Percentiles rank a stretch among this genome's conserved stretches.
These are phyloP conservation scores for Lithophane ornitopus DNA, from an alignment of 2,888 invertebrate species.

Conservation along the genomic window DNA sequence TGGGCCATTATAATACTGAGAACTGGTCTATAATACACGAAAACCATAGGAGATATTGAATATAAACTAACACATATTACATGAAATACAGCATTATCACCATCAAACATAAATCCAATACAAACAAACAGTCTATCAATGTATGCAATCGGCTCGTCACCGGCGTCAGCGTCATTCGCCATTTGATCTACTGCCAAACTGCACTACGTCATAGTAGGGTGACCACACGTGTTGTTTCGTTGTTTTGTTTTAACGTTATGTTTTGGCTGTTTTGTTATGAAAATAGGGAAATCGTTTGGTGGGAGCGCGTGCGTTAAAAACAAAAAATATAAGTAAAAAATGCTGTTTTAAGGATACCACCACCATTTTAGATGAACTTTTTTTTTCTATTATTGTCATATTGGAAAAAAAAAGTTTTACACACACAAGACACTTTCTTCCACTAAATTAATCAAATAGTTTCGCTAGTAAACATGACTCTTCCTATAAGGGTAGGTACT, in stretches of 20 bases:
- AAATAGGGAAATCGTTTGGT: neutral
- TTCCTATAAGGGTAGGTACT: too few relatives aligned
- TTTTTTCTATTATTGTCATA: neutral
- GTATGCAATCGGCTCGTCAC: slow-evolving; percentile 46
- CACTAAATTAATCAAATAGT: neutral
- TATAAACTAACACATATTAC: neutral
- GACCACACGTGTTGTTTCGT: slow-evolving; percentile 17
- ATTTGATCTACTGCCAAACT: slow-evolving; percentile 66
- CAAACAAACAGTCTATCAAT: slow-evolving; percentile 18
- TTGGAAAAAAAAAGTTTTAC: neutral
- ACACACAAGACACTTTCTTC: neutral
- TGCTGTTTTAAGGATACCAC: neutral
- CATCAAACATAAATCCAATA: slow-evolving; percentile 13
- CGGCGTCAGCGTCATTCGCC: slow-evolving; percentile 28
- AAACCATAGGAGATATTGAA: neutral
- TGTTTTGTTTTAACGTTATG: neutral
- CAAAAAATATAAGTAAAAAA: neutral
- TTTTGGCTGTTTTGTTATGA: neutral
- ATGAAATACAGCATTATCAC: slow-evolving; percentile 3
- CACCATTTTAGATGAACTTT: neutral
- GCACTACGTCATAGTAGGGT: slow-evolving; percentile 49
- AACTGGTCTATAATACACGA: neutral
- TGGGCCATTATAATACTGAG: neutral
- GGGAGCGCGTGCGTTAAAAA: neutral
- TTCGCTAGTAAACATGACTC: neutral